Conservation (phyloP, 37 sponge, comb jelly and placozoan species). For the Chondrilla cf. caribensis region DNA sequence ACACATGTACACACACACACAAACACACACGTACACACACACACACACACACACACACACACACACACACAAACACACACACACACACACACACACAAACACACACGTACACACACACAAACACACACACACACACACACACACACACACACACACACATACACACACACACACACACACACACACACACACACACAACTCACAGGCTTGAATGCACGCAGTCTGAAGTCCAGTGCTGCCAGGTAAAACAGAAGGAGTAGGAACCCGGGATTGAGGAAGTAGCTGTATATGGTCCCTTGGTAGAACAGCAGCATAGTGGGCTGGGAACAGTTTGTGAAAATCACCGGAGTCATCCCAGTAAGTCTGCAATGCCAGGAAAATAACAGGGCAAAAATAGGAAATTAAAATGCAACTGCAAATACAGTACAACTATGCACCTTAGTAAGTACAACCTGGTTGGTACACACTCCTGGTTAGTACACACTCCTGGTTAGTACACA, state of each 20-base stretch:
- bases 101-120: conserved; percentile 22
- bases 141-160: conserved; percentile 9
- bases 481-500: too few species aligned
- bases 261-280: conserved; percentile 43
- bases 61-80: conserved; percentile 17
- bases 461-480: too few species aligned
- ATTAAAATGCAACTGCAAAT: too few species aligned
- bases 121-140: conserved; percentile 19
- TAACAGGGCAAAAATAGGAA: too few species aligned
- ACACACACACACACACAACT: background rate
- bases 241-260: conserved; percentile 48
- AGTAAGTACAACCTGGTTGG: too few species aligned
- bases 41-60: conserved; percentile 6
- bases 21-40: too few species aligned
- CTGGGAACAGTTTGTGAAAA: conserved; percentile 42
- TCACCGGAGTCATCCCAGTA: conserved; percentile 58
- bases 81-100: conserved; percentile 18
- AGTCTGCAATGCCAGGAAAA: too few species aligned
- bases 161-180: conserved; percentile 18
- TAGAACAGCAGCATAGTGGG: conserved; percentile 38
- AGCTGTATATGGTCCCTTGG: background rate
- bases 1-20: background rate
- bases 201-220: conserved; percentile 65
- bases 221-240: conserved; percentile 38
- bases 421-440: too few species aligned